These are phyloP conservation scores for Saturnia japonica DNA, from an alignment of 2,888 invertebrate species.

Conservation along the genomic window DNA sequence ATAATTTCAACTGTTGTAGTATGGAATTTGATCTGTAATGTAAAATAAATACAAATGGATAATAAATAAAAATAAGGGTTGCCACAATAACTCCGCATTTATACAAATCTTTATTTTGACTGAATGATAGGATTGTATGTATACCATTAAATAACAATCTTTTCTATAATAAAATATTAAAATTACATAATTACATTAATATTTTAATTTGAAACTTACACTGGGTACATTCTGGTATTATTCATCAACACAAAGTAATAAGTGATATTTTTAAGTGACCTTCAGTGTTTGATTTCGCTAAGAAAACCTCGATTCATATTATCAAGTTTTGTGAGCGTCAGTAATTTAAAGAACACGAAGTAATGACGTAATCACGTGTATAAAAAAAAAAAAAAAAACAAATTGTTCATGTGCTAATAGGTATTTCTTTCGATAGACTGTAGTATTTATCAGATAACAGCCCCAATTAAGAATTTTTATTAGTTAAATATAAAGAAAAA, in stretches of 20 bases:
- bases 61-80: constrained; percentile 39
- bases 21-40: constrained; percentile 39
- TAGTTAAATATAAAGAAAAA: background rate
- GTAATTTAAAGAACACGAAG: background rate
- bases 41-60: constrained; percentile 48
- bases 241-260: background rate
- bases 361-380: background rate
- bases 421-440: background rate
- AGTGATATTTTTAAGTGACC: constrained; percentile 19
- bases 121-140: constrained; percentile 69
- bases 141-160: constrained; percentile 57
- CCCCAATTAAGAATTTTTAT: background rate
- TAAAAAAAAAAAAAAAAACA: background rate
- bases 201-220: constrained; percentile 11
- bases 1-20: constrained; percentile 38
- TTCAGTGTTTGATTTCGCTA: background rate
- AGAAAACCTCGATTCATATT: background rate
- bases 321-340: constrained; percentile 2
- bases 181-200: constrained; percentile 41
- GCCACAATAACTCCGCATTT: constrained; percentile 64
- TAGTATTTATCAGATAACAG: too few relatives aligned
- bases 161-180: constrained; percentile 74
- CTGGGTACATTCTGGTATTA: background rate
- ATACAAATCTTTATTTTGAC: constrained; percentile 67
- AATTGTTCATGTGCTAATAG: background rate